Evolutionary conservation across 2,113 vertebrate genomes (phyloP).

Genomic region (Mastomys coucha): DNA sequence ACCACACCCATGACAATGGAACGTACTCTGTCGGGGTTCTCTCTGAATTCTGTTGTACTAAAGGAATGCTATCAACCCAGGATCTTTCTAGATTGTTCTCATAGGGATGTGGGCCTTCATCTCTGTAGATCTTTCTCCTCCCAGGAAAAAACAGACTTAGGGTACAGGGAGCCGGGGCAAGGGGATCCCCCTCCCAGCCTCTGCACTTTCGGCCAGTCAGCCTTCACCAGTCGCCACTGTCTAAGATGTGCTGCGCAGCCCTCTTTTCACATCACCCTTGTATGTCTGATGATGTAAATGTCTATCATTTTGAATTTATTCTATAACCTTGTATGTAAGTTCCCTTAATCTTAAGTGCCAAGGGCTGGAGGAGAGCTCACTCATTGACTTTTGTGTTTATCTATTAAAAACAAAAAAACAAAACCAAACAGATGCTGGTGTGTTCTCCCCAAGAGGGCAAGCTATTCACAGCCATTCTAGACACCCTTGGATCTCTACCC

Average conservation of each 20-base stretch:
- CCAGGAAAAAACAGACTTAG: background rate
- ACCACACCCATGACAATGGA: background rate
- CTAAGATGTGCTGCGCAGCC: background rate
- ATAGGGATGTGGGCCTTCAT: background rate
- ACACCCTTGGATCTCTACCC: background rate
- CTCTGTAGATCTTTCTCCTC: constrained; percentile 29
- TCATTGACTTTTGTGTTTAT: background rate
- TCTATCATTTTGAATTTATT: background rate
- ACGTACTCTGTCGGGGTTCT: background rate
- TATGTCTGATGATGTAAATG: background rate
- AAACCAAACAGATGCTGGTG: background rate
- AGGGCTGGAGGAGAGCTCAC: background rate
- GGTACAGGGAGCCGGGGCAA: background rate
- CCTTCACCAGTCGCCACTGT: background rate
- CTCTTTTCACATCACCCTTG: background rate
- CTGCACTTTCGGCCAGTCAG: background rate
- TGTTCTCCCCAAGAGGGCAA: background rate
- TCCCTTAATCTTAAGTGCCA: background rate
- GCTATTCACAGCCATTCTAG: background rate
- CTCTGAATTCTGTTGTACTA: background rate
- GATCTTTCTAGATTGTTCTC: constrained; percentile 26
- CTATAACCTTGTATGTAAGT: constrained; percentile 2
- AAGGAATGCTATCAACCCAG: background rate
- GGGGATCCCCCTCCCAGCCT: background rate
- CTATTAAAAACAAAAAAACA: background rate